Percentiles rank a stretch among this genome's conserved stretches.
Conservation (phyloP, 64 coral and sea anemone species). For the Acropora yongei region DNA sequence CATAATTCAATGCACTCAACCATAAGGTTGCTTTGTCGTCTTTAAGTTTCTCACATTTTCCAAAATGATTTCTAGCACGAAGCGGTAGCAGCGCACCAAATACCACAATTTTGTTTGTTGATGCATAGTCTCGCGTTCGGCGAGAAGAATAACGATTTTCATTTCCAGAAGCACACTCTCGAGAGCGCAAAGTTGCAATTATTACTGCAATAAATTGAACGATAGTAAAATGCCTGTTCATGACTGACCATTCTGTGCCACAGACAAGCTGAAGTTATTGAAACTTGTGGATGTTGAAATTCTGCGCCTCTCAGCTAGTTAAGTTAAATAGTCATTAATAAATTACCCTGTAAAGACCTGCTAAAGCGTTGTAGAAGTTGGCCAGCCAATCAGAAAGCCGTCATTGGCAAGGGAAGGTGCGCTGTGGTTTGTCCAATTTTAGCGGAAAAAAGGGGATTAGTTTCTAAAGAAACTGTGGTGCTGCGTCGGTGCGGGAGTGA, state of each 20-base stretch:
- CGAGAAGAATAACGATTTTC: neutral
- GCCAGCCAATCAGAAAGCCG: neutral
- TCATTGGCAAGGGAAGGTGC: neutral
- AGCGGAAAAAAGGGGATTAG: too few species aligned
- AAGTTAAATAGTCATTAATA: neutral
- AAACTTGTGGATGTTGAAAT: neutral
- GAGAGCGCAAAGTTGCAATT: neutral
- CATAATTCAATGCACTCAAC: constrained; percentile 77
- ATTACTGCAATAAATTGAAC: neutral
- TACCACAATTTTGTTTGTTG: constrained; percentile 39
- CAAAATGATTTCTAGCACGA: constrained; percentile 1
- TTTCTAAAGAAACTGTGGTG: too few species aligned
- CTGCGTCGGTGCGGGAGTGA: too few species aligned
- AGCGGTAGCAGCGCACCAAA: constrained; percentile 76
- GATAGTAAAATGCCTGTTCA: neutral
- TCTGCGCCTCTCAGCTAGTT: neutral
- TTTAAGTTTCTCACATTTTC: constrained; percentile 25
- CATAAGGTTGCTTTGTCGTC: constrained; percentile 49
- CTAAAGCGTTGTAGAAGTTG: neutral
- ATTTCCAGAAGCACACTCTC: neutral
- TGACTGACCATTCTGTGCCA: constrained; percentile 7
- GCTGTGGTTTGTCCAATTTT: too few species aligned
- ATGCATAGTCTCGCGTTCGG: neutral
- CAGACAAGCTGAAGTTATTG: neutral
- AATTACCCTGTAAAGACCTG: neutral